Conservation (phyloP, 2,888 invertebrate species). For the Caenorhabditis japonica region DNA sequence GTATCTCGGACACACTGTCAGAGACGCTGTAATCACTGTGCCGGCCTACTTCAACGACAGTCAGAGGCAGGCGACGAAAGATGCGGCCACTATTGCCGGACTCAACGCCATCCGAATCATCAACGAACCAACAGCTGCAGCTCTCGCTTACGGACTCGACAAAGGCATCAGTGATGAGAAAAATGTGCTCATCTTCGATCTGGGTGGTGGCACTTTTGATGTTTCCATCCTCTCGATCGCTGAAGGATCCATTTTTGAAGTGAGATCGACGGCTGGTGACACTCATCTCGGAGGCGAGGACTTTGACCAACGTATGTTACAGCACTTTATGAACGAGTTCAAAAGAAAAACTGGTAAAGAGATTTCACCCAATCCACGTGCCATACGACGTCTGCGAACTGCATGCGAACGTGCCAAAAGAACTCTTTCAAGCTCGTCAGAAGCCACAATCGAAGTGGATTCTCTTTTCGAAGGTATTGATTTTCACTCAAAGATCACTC, state of each 20-base stretch:
- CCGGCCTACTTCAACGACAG: conserved; percentile 86
- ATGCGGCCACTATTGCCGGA: conserved; percentile 79
- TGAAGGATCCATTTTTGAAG: conserved; percentile 58
- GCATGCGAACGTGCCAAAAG: conserved; percentile 85
- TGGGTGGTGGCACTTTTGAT: conserved; percentile 81
- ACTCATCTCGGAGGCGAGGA: conserved; percentile 78
- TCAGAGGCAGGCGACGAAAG: conserved; percentile 82
- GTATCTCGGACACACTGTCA: conserved; percentile 68
- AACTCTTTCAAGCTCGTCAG: conserved; percentile 80
- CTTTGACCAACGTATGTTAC: conserved; percentile 74
- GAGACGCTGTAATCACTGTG: conserved; percentile 88
- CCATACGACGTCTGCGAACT: conserved; percentile 89
- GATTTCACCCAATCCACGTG: conserved; percentile 87
- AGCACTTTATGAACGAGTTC: conserved; percentile 78
- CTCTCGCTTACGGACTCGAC: conserved; percentile 85
- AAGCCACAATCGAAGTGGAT: conserved; percentile 87
- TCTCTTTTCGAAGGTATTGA: conserved; percentile 94
- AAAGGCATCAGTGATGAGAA: conserved; percentile 65
- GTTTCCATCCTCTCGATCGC: conserved; percentile 65
- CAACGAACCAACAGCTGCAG: conserved; percentile 81
- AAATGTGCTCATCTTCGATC: conserved; percentile 72
- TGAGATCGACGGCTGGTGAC: conserved; percentile 84
- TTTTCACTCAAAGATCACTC: conserved; percentile 94
- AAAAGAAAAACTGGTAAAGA: conserved; percentile 86
- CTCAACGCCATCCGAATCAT: conserved; percentile 79